Conservation (phyloP, 2,113 vertebrate species). For the Brachirus orientalis region DNA sequence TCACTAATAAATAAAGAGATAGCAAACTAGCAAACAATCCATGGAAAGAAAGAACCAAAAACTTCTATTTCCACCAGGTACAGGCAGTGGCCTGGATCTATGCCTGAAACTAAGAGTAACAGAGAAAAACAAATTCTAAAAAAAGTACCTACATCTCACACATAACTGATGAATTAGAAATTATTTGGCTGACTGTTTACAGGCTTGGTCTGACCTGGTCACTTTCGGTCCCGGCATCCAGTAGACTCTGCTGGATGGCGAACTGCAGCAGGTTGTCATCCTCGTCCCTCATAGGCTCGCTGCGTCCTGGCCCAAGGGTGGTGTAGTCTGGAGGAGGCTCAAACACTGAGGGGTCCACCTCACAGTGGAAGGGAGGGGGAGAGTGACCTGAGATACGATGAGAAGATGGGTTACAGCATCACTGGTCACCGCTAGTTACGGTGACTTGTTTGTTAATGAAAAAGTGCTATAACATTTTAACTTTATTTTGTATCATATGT, state of each 20-base stretch:
- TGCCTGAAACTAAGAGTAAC: neutral
- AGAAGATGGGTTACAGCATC: neutral
- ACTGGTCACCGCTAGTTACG: too few relatives aligned
- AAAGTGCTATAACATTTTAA: too few relatives aligned
- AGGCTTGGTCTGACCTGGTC: conserved; percentile 86
- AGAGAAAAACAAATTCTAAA: too few relatives aligned
- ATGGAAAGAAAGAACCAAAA: neutral
- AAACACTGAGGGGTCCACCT: conserved; percentile 90
- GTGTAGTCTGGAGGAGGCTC: conserved; percentile 92
- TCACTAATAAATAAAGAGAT: too few relatives aligned
- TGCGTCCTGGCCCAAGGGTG: conserved; percentile 88
- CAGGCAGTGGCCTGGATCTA: neutral
- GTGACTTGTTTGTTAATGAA: too few relatives aligned
- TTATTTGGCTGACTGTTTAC: neutral
- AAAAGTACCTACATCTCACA: neutral
- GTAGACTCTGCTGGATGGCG: conserved; percentile 94
- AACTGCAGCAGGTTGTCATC: conserved; percentile 95
- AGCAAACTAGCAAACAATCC: too few relatives aligned
- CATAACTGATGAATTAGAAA: neutral
- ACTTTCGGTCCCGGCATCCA: conserved; percentile 91
- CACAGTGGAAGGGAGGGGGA: conserved; percentile 83
- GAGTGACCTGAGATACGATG: conserved; percentile 67
- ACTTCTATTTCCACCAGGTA: neutral
- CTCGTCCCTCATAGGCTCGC: conserved; percentile 91
- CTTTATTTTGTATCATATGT: too few relatives aligned